Evolutionary conservation across 2,888 invertebrate species (phyloP), one percentile per base, ranked within the genome.

Genomic region (Panzeria rudis): DNA sequence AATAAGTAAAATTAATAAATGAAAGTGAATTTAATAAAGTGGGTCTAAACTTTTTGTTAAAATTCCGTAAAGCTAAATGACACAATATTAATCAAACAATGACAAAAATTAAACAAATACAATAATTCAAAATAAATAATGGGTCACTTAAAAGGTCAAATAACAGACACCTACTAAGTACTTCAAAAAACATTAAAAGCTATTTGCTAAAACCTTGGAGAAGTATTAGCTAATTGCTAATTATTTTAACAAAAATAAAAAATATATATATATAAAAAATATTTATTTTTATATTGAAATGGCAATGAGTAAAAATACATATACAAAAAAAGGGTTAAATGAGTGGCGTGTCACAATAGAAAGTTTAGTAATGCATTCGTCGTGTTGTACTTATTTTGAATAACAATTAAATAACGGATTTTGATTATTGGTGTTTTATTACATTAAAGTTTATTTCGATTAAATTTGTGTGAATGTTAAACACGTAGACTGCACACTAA

Each of bases 401-500:
- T 83, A 83, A 83, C 62, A 83, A 83, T 83, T 78, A 83, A 64
- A 68, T 69, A 68, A 73, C 78, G 54, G n/a, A 52, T 69, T 73
- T 68, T 17, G 47, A 62, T 62, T 68, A 72, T 72, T 54, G 44
- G 23, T 56, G 32, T 72, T 29, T 56, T n/a, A n/a, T 56, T 56
- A 8, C 17, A 66, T 44, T 72, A 38, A 72, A 13, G n/a, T 50
- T 50, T 20, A 17, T 68, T 47, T 68, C n/a, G 29, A 75, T 80
- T 80, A 47, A 25, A 66, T 64, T 29, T 52, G 20, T 73, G 41
- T 35, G 50, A 50, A 47, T 68, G 32, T 23, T 52, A 41, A 32
- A 9, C 29, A 61, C 25, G 7, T 35, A 35, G 8, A 17, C 1
- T 25, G 25, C 23, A 23, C 1, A 17, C 29, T 8, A 59, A 4